Conservation (phyloP, 2,113 vertebrate genomes). For the Tachysurus vachellii region DNA sequence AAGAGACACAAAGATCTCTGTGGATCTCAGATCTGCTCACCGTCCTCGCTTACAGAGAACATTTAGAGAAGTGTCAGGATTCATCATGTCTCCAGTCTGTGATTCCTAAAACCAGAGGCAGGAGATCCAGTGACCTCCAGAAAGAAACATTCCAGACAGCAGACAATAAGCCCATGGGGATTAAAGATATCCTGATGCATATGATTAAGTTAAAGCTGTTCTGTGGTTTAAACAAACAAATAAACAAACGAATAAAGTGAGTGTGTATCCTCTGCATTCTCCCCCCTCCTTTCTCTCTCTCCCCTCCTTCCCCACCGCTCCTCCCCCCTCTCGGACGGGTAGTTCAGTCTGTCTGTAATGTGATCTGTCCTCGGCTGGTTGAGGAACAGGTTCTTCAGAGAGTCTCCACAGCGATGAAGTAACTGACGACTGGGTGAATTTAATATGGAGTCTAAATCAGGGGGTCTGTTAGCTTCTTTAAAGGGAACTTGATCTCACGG, state of each 20-base stretch:
- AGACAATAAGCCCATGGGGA: no score
- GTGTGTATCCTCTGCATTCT: background rate
- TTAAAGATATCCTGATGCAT: background rate
- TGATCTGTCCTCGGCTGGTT: background rate
- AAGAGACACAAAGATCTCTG: background rate
- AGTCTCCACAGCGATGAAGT: background rate
- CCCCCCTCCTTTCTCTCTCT: background rate
- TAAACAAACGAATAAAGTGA: no score
- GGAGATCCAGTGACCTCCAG: background rate
- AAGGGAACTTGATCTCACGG: background rate
- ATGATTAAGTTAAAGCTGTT: background rate
- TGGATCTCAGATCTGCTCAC: background rate
- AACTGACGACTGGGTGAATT: background rate
- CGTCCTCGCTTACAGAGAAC: no score
- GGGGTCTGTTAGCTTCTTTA: no score
- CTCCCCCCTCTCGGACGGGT: background rate
- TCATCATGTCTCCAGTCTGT: background rate
- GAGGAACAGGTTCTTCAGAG: conserved; percentile 14
- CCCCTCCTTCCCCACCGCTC: background rate
- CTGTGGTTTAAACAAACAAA: background rate
- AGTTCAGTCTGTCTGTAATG: background rate
- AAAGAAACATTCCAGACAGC: background rate
- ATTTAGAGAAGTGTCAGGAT: no score
- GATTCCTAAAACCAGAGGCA: background rate
- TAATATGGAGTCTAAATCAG: background rate